Percentiles rank a stretch among this genome's conserved stretches.
These are phyloP conservation scores for Hirtodrosophila confusa DNA, from an alignment of 2,888 invertebrate species.

Conservation along the genomic window DNA sequence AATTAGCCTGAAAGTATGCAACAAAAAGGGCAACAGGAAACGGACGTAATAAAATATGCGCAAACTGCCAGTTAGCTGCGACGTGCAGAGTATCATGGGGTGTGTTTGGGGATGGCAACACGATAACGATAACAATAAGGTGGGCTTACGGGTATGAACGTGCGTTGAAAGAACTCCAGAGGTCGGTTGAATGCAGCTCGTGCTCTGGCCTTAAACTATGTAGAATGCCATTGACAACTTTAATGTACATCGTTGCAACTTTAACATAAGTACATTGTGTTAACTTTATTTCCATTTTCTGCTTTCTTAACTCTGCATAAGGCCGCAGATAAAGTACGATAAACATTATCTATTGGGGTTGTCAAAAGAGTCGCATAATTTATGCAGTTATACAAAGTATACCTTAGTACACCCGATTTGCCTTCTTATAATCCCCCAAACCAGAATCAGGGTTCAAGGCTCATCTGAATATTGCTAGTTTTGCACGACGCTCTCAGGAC, in stretches of 20 bases:
- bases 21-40: constrained; percentile 64
- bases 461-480: constrained; percentile 6
- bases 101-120: constrained; percentile 12
- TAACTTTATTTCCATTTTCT: too few species aligned
- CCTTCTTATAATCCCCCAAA: too few species aligned
- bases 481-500: constrained; percentile 12
- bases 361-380: constrained; percentile 21
- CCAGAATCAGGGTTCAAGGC: constrained; percentile 4
- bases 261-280: not conserved
- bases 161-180: constrained; percentile 2
- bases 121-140: constrained; percentile 36
- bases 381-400: not conserved
- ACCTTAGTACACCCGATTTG: not conserved
- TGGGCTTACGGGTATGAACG: constrained; percentile 10
- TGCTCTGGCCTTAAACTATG: constrained; percentile 15
- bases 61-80: constrained; percentile 47
- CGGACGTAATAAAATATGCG: constrained; percentile 73
- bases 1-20: constrained; percentile 70
- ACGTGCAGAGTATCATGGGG: constrained; percentile 19
- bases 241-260: not conserved
- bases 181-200: constrained; percentile 15
- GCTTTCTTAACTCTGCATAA: not conserved
- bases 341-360: not conserved
- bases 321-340: not conserved
- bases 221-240: not conserved